phyloP scores from a whole-genome alignment of 1,140 invertebrate genomes.

The Bradysia coprophila region DNA sequence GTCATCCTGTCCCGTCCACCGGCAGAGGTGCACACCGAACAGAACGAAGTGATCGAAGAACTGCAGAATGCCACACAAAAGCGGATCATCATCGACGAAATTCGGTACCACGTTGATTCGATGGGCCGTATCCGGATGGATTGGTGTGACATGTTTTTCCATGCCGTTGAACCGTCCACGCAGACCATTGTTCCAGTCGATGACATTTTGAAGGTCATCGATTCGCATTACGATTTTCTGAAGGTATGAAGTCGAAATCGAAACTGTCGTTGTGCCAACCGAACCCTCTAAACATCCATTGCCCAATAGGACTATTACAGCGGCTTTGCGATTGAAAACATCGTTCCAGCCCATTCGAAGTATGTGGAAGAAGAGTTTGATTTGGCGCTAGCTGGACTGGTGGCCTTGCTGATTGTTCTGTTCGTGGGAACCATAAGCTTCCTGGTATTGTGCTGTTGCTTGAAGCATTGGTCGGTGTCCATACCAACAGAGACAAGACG shows the following conservation, averaged over 20 bases:
- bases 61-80: constrained; percentile 56
- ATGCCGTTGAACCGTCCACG: constrained; percentile 57
- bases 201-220: constrained; percentile 64
- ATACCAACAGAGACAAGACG: constrained; percentile 32
- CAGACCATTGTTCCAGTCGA: constrained; percentile 59
- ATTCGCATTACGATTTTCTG: constrained; percentile 67
- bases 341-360: constrained; percentile 42
- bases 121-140: constrained; percentile 46
- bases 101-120: constrained; percentile 52
- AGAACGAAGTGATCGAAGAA: constrained; percentile 46
- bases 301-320: constrained; percentile 23
- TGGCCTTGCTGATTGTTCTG: constrained; percentile 67
- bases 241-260: too few relatives aligned
- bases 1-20: constrained; percentile 62
- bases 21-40: constrained; percentile 44
- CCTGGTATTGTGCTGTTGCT: constrained; percentile 71
- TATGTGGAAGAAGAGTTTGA: constrained; percentile 55
- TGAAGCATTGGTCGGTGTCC: constrained; percentile 63
- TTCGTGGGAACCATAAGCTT: constrained; percentile 75
- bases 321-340: constrained; percentile 67
- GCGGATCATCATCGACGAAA: constrained; percentile 58
- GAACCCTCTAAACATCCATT: too few relatives aligned
- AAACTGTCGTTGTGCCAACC: too few relatives aligned
- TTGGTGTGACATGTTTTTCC: constrained; percentile 76
- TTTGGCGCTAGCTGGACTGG: constrained; percentile 63